Evolutionary conservation across 2,888 invertebrate genomes (phyloP).

Genomic region (Blera fallax): DNA sequence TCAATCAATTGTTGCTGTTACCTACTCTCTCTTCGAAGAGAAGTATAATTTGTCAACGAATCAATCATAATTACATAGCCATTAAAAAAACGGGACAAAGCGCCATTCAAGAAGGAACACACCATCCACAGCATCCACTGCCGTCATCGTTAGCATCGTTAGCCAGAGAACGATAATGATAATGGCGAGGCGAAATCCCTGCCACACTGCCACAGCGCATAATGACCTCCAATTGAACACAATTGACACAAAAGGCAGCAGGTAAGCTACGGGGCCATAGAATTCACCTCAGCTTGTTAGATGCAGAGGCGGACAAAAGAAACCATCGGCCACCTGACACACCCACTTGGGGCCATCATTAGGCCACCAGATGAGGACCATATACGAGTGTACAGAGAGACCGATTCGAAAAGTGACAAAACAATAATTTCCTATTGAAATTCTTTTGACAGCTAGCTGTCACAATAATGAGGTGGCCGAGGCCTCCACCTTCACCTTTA

Average conservation of each 20-base stretch:
- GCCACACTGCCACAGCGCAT: conserved; percentile 25
- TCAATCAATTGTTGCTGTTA: conserved; percentile 59
- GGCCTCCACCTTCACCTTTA: not conserved
- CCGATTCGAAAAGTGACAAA: conserved; percentile 55
- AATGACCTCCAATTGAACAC: conserved; percentile 62
- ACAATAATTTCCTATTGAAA: conserved; percentile 67
- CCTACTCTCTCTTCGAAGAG: not conserved
- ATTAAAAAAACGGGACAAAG: conserved; percentile 39
- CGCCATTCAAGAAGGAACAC: conserved; percentile 22
- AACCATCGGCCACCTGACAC: conserved; percentile 47
- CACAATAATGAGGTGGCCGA: conserved; percentile 68
- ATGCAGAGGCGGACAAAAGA: conserved; percentile 23
- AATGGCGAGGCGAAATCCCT: conserved; percentile 46
- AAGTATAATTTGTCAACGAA: conserved; percentile 63
- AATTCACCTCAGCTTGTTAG: conserved; percentile 37
- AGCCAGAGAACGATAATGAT: conserved; percentile 47
- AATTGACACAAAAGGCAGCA: conserved; percentile 61
- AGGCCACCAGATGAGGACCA: conserved; percentile 3
- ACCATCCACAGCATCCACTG: not conserved
- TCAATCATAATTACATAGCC: conserved; percentile 69
- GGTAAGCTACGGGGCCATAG: conserved; percentile 24
- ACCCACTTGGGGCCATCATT: conserved; percentile 58
- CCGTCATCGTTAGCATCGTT: conserved; percentile 46
- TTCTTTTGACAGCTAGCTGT: conserved; percentile 69
- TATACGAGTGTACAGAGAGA: too few species aligned